A percentile compares a stretch with the other conserved stretches of the same genome.
phyloP scores from a whole-genome alignment of 2,113 vertebrate genomes.

The Diphyllodes magnificus region DNA sequence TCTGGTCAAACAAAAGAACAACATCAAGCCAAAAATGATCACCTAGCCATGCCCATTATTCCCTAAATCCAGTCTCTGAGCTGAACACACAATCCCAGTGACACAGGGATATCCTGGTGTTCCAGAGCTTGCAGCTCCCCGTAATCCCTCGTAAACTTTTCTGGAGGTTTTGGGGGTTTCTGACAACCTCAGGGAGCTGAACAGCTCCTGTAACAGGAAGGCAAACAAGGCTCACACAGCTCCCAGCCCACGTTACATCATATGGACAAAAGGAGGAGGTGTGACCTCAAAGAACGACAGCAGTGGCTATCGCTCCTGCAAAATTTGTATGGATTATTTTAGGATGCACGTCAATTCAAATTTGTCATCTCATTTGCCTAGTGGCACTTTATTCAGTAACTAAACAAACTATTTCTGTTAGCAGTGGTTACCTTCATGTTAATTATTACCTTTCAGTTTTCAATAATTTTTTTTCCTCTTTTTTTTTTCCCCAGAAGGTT shows the following conservation, averaged over 20 bases:
- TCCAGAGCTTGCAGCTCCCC: not conserved
- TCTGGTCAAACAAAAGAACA: not conserved
- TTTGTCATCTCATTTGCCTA: not conserved
- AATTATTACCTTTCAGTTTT: not conserved
- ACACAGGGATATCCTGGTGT: not conserved
- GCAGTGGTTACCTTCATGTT: not conserved
- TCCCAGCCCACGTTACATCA: rapidly evolving
- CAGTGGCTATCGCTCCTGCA: not conserved
- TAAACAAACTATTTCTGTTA: not conserved
- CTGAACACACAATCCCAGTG: not conserved
- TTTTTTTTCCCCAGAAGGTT: not conserved
- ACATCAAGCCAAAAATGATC: not conserved
- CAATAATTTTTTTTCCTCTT: not conserved
- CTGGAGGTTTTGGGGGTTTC: not conserved
- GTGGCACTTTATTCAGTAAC: not conserved
- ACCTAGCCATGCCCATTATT: not conserved
- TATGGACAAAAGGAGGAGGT: not conserved
- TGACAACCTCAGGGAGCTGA: not conserved
- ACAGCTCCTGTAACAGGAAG: not conserved
- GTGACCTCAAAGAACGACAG: not conserved
- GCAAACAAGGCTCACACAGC: not conserved
- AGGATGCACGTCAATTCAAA: not conserved
- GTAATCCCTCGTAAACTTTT: not conserved
- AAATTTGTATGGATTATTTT: not conserved
- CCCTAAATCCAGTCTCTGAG: not conserved